Percentiles rank a stretch among this genome's conserved stretches.
Evolutionary conservation across 2,113 vertebrate species (phyloP).

Genomic region (Ursus arctos): DNA sequence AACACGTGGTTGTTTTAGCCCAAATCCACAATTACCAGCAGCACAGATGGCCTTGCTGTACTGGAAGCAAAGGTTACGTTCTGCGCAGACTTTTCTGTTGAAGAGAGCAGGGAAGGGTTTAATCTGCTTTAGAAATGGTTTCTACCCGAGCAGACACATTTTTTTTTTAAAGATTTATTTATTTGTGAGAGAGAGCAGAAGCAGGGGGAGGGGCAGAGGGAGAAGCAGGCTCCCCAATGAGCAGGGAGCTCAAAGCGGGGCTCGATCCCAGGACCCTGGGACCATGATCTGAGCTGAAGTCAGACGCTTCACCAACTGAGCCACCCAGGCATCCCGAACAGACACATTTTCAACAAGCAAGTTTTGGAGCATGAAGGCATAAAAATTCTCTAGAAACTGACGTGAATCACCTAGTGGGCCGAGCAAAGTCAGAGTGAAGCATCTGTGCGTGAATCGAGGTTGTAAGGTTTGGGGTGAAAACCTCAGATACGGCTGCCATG

Average conservation of each 20-base stretch:
- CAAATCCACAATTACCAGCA: neutral
- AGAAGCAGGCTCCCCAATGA: too few relatives aligned
- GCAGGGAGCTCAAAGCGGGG: too few relatives aligned
- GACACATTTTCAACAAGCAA: neutral
- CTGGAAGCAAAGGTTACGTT: neutral
- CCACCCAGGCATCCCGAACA: neutral
- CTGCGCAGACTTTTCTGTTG: neutral
- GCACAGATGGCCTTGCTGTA: neutral
- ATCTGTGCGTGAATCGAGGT: neutral
- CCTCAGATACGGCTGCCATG: neutral
- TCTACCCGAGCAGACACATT: neutral
- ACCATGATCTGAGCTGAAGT: too few relatives aligned
- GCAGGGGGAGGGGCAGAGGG: too few relatives aligned
- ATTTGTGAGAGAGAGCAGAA: too few relatives aligned
- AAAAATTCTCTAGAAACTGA: neutral
- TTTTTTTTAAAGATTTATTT: neutral
- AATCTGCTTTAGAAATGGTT: constrained; percentile 32
- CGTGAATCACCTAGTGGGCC: neutral
- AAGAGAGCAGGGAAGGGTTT: neutral
- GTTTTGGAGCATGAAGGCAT: neutral
- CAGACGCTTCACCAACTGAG: too few relatives aligned
- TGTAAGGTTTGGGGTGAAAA: neutral
- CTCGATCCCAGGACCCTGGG: too few relatives aligned
- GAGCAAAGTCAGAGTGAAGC: neutral
- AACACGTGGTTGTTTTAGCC: neutral